Percentiles rank a stretch among this genome's conserved stretches.
Evolutionary conservation across 1,140 invertebrate species (phyloP).

Genomic region (Acromyrmex charruanus): DNA sequence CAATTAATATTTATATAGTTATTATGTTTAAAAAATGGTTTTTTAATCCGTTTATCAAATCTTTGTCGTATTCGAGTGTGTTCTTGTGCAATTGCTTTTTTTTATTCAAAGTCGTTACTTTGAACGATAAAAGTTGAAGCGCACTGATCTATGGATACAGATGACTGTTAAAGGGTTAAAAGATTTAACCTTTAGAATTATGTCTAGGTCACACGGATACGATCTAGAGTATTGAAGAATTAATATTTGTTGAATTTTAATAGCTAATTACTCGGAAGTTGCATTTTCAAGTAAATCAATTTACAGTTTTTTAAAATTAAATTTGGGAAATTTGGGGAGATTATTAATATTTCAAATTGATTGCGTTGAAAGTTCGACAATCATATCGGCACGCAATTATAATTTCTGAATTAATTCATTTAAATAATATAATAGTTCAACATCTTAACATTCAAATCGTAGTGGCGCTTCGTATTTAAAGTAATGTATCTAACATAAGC

Average conservation of each 20-base stretch:
- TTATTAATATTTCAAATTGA: no score
- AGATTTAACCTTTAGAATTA: conserved; percentile 20
- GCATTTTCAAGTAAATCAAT: conserved; percentile 24
- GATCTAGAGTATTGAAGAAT: conserved; percentile 9
- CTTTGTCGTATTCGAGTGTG: not conserved
- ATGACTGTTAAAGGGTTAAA: not conserved
- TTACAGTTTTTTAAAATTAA: not conserved
- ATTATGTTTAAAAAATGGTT: not conserved
- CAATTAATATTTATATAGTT: not conserved
- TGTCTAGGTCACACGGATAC: not conserved
- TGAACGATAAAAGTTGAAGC: conserved; percentile 4
- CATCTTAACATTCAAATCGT: no score
- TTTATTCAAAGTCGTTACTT: conserved; percentile 7
- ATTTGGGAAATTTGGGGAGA: no score
- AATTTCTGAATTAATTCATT: no score
- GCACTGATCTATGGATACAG: not conserved
- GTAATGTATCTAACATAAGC: no score
- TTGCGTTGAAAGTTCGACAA: no score
- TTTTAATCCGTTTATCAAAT: not conserved
- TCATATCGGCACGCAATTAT: no score
- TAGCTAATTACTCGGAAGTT: not conserved
- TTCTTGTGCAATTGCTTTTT: conserved; percentile 11
- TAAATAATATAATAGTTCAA: no score
- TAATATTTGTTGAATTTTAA: conserved; percentile 18
- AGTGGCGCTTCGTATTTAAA: no score